These are phyloP conservation scores for Plebejus melissa DNA, from an alignment of 2,888 invertebrate genomes.

Conservation along the genomic window DNA sequence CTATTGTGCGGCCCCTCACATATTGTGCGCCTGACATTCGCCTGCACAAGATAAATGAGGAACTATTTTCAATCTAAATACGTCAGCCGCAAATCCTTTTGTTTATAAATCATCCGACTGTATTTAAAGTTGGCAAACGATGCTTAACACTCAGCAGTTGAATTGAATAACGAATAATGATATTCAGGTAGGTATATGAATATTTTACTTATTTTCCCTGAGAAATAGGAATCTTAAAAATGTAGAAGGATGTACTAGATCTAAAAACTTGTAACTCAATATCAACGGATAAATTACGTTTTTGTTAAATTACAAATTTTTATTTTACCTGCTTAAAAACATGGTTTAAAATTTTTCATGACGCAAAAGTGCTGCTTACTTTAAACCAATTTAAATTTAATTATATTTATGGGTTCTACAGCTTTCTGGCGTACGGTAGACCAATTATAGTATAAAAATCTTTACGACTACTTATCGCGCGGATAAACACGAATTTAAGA, in stretches of 20 bases:
- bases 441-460: not conserved
- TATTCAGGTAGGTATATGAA: too few relatives aligned
- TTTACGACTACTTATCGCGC: slow-evolving; percentile 5
- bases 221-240: too few relatives aligned
- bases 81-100: slow-evolving; percentile 41
- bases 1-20: slow-evolving; percentile 52
- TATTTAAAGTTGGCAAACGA: not conserved
- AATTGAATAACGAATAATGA: not conserved
- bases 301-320: too few relatives aligned
- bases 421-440: not conserved
- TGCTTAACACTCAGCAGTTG: not conserved
- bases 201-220: too few relatives aligned
- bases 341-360: too few relatives aligned
- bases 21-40: slow-evolving; percentile 61
- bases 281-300: too few relatives aligned
- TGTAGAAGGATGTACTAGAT: too few relatives aligned
- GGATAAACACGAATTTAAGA: slow-evolving; percentile 12
- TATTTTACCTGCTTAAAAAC: too few relatives aligned
- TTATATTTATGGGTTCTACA: not conserved
- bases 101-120: not conserved
- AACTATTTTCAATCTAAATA: slow-evolving; percentile 58
- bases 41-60: slow-evolving; percentile 65
- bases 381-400: not conserved
- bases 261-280: too few relatives aligned
- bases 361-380: too few relatives aligned